Conservation (phyloP, 2,888 invertebrate species). For the Spicauda simplicius region DNA sequence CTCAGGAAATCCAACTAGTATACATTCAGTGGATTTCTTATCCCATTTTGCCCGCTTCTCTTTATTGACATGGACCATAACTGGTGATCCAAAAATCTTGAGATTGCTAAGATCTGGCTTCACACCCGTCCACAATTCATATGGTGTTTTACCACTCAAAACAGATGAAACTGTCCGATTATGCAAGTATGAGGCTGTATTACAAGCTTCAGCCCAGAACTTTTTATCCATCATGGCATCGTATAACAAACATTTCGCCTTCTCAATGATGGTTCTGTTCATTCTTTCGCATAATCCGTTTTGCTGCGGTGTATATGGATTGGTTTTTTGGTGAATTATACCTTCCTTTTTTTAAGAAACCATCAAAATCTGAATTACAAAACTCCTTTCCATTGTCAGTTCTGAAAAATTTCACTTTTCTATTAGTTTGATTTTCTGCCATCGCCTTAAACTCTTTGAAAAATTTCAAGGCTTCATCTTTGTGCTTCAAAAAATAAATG, state of each 20-base stretch:
- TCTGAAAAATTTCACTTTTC: background rate
- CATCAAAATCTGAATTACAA: constrained; percentile 32
- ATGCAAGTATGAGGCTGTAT: constrained; percentile 37
- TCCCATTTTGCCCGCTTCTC: background rate
- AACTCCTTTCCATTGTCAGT: constrained; percentile 39
- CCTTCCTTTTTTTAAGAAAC: constrained; percentile 32
- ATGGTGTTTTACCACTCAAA: constrained; percentile 39
- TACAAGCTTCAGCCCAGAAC: constrained; percentile 20
- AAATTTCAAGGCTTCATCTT: background rate
- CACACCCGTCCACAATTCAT: constrained; percentile 38
- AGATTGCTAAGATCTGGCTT: background rate
- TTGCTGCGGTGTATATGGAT: constrained; percentile 41
- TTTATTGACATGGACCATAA: background rate
- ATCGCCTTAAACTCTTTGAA: background rate
- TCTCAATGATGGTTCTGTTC: constrained; percentile 39
- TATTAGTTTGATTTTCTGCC: background rate
- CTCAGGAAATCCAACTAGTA: background rate
- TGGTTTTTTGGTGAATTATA: constrained; percentile 41
- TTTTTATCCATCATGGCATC: constrained; percentile 39
- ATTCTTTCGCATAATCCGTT: constrained; percentile 41
- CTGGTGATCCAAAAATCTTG: background rate
- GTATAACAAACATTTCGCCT: constrained; percentile 39
- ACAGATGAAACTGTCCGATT: constrained; percentile 38
- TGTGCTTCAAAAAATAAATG: background rate
- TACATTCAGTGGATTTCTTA: background rate